A percentile compares a stretch with the other conserved stretches of the same genome.
Evolutionary conservation across 2,797 vertebrate genomes (phyloP).

Genomic region (Hydrolagus colliei): DNA sequence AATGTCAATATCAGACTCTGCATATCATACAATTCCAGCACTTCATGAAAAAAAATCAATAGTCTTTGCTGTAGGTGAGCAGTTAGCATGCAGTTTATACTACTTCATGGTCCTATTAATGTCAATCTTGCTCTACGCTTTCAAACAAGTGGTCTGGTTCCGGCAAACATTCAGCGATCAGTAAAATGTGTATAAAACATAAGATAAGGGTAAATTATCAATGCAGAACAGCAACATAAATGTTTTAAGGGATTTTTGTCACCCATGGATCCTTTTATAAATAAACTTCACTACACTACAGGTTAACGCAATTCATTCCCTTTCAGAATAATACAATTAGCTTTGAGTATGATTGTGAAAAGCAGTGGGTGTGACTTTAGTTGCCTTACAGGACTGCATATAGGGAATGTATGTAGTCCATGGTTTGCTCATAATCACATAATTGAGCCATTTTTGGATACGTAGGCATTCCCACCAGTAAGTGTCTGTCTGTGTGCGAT

Average conservation of each 20-base stretch:
- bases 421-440: no score
- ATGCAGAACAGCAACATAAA: neutral
- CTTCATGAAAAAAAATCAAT: conserved; percentile 33
- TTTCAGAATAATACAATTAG: neutral
- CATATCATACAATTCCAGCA: conserved; percentile 28
- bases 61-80: conserved; percentile 23
- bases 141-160: neutral
- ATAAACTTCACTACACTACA: neutral
- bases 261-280: neutral
- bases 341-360: neutral
- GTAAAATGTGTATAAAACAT: neutral
- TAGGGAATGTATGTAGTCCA: neutral
- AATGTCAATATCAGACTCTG: conserved; percentile 32
- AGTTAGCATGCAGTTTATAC: conserved; percentile 27
- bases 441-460: no score
- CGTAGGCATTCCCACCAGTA: no score
- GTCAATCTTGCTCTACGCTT: conserved; percentile 22
- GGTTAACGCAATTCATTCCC: neutral
- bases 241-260: neutral
- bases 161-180: neutral
- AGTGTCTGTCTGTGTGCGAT: no score
- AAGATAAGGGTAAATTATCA: neutral
- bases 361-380: neutral
- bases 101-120: conserved; percentile 22
- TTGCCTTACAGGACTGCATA: neutral